Evolutionary conservation across 2,113 vertebrate species (phyloP).

Genomic region (Podarcis cretensis): DNA sequence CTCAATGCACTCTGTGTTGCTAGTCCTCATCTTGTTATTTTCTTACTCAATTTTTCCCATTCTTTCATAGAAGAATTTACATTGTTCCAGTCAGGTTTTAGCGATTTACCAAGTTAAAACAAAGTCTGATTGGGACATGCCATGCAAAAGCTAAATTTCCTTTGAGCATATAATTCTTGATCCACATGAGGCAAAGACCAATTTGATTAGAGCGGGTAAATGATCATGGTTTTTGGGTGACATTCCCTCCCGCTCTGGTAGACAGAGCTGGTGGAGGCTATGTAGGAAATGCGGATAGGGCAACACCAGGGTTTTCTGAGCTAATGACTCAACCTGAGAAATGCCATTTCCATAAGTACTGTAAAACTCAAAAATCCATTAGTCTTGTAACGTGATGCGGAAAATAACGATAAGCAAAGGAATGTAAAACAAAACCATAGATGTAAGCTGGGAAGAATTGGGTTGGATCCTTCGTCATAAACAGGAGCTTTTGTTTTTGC

Average conservation of each 20-base stretch:
- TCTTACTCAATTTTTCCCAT: background rate
- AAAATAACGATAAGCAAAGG: conserved; percentile 12
- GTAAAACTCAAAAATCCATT: background rate
- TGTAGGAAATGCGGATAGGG: background rate
- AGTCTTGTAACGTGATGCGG: background rate
- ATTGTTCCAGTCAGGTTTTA: background rate
- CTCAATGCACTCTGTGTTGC: no score
- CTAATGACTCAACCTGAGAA: background rate
- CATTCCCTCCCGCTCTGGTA: background rate
- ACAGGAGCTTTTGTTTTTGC: background rate
- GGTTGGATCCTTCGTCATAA: rapidly evolving
- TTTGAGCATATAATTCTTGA: background rate
- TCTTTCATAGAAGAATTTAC: background rate
- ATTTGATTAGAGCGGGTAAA: background rate
- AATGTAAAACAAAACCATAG: background rate
- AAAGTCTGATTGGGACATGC: background rate
- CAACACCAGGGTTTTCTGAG: background rate
- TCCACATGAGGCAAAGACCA: background rate
- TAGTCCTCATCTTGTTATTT: background rate
- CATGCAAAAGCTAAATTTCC: background rate
- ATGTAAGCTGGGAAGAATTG: background rate
- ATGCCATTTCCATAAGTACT: background rate
- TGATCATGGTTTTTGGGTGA: background rate
- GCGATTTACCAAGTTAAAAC: background rate
- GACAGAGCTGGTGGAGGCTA: background rate